phyloP scores from a whole-genome alignment of 2,888 invertebrate genomes.

The Cheilosia pagana region DNA sequence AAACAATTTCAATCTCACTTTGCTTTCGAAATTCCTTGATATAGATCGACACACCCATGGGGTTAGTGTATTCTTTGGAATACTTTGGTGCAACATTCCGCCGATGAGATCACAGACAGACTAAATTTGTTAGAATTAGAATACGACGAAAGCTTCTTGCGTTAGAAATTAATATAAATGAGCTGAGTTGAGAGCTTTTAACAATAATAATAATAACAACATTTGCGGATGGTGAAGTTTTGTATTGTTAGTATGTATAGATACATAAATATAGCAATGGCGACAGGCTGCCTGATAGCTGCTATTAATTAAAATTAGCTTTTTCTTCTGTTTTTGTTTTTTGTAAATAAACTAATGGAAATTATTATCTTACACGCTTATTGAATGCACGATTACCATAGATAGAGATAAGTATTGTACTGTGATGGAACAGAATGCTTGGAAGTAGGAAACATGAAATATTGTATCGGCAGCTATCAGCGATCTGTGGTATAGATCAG shows the following conservation, averaged over 20 bases:
- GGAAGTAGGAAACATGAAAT: too few species aligned
- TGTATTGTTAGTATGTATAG: too few species aligned
- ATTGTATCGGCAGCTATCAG: too few species aligned
- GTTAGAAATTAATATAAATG: neutral
- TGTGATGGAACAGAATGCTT: too few species aligned
- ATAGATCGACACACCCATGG: neutral
- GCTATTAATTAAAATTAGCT: neutral
- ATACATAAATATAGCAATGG: too few species aligned
- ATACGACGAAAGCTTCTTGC: too few species aligned
- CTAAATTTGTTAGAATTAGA: neutral
- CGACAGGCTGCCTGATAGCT: too few species aligned
- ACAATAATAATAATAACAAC: too few species aligned
- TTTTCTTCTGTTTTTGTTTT: neutral
- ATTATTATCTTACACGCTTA: slow-evolving; percentile 32
- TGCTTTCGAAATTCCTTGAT: slow-evolving; percentile 5
- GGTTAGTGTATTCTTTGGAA: neutral
- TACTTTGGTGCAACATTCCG: slow-evolving; percentile 15
- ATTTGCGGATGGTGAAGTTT: too few species aligned
- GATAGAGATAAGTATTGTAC: too few species aligned
- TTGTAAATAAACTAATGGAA: neutral
- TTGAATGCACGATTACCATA: slow-evolving; percentile 52
- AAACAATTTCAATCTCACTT: slow-evolving; percentile 18
- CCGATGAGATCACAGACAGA: neutral
- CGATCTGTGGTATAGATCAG: too few species aligned
- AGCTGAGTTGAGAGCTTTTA: too few species aligned